phyloP scores from a whole-genome alignment of 2,113 vertebrate genomes.

The Thalassarche chlororhynchos region DNA sequence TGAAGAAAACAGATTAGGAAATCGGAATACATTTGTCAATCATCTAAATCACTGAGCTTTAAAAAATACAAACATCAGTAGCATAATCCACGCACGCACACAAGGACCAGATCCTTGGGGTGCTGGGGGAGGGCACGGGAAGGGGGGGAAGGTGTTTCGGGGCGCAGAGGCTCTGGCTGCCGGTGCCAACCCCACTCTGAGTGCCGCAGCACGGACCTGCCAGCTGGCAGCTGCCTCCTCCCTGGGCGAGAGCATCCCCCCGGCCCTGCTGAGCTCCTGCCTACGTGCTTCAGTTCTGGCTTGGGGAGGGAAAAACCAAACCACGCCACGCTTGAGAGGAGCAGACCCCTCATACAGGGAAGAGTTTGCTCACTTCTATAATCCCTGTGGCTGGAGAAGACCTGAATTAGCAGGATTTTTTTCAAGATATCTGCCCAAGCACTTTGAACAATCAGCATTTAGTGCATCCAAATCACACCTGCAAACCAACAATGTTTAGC shows the following conservation, averaged over 20 bases:
- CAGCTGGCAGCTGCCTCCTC: neutral
- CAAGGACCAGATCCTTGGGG: neutral
- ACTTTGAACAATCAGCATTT: neutral
- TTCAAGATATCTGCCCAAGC: neutral
- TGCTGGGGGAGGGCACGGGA: fast-evolving
- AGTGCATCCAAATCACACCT: neutral
- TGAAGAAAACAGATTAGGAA: constrained; percentile 36
- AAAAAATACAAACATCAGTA: neutral
- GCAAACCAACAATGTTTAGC: fast-evolving
- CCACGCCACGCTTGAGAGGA: fast-evolving
- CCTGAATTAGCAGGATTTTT: neutral
- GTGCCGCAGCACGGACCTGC: neutral
- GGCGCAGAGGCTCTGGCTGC: neutral
- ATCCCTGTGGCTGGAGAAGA: neutral
- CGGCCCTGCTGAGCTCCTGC: neutral
- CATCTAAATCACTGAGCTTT: constrained; percentile 32
- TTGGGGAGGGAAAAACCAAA: neutral
- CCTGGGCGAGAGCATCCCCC: neutral
- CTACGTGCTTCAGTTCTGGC: fast-evolving
- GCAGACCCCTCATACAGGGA: neutral
- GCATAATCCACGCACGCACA: neutral
- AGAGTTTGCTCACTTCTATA: neutral
- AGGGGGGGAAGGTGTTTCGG: neutral
- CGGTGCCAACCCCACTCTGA: neutral
- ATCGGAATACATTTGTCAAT: constrained; percentile 49